Conservation (phyloP, 2,797 vertebrate species). For the Naso thynnoides region DNA sequence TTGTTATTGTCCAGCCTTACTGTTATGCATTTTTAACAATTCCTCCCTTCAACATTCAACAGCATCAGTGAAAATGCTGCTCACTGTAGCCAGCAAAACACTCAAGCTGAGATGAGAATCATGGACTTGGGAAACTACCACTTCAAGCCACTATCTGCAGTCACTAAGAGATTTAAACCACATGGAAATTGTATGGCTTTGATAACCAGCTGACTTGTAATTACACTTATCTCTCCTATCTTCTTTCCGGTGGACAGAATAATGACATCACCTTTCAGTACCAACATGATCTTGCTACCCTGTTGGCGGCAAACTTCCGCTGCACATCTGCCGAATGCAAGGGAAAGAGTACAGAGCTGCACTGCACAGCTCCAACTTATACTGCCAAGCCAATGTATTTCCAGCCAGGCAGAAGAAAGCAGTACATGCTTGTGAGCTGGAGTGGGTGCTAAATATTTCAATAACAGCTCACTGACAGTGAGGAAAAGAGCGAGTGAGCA, state of each 20-base stretch:
- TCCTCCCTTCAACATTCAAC: slow-evolving; percentile 35
- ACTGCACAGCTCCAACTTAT: slow-evolving; percentile 30
- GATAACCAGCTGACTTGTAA: slow-evolving; percentile 69
- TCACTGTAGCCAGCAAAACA: slow-evolving; percentile 32
- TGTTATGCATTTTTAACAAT: slow-evolving; percentile 49
- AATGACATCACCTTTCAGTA: slow-evolving; percentile 65
- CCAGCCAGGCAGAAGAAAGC: slow-evolving; percentile 60
- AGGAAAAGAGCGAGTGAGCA: slow-evolving; percentile 38
- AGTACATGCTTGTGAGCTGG: slow-evolving; percentile 48
- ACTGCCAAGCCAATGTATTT: slow-evolving; percentile 57
- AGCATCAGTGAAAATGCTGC: slow-evolving; percentile 32
- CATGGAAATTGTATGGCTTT: slow-evolving; percentile 64
- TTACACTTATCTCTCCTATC: slow-evolving; percentile 65
- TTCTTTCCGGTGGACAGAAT: slow-evolving; percentile 56
- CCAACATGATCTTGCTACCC: slow-evolving; percentile 32
- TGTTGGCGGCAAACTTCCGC: slow-evolving; percentile 6
- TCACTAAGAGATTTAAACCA: slow-evolving; percentile 61
- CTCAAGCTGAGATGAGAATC: slow-evolving; percentile 63
- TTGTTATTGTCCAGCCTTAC: slow-evolving; percentile 41
- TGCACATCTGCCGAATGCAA: neutral
- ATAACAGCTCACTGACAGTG: slow-evolving; percentile 60
- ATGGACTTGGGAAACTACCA: slow-evolving; percentile 30
- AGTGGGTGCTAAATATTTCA: slow-evolving; percentile 80
- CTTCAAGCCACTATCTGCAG: slow-evolving; percentile 45
- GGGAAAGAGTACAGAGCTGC: slow-evolving; percentile 35